Percentiles rank a stretch among this genome's conserved stretches.
Conservation (phyloP, 2,888 invertebrate genomes). For the Ecliptopera silaceata region DNA sequence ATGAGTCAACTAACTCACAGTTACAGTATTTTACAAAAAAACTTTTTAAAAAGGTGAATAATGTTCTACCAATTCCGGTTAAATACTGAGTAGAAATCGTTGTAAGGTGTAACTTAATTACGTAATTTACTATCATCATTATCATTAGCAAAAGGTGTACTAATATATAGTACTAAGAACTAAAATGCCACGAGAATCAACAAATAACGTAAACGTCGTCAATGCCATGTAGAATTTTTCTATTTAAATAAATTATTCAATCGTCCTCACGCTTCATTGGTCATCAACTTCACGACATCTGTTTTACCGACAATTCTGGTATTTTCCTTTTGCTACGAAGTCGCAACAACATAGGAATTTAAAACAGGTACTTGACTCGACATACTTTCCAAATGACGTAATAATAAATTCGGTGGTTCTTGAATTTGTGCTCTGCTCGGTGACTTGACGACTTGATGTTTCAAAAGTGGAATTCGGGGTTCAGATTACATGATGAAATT, state of each 20-base stretch:
- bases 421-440: slow-evolving; percentile 42
- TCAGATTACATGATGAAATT: slow-evolving; percentile 21
- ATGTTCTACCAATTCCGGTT: background rate
- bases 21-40: background rate
- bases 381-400: slow-evolving; percentile 78
- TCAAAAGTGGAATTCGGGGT: slow-evolving; percentile 12
- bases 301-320: slow-evolving; percentile 39
- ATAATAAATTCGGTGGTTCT: slow-evolving; percentile 63
- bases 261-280: slow-evolving; percentile 1
- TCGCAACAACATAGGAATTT: slow-evolving; percentile 61
- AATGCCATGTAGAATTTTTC: background rate
- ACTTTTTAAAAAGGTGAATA: slow-evolving; percentile 8
- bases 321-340: slow-evolving; percentile 34
- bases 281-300: slow-evolving; percentile 25
- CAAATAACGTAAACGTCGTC: background rate
- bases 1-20: slow-evolving; percentile 44
- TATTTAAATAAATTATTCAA: slow-evolving; percentile 3
- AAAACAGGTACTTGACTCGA: slow-evolving; percentile 52
- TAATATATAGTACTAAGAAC: background rate
- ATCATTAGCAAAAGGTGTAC: background rate
- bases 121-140: background rate
- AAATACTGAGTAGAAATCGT: background rate
- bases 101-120: background rate
- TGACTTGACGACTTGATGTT: slow-evolving; percentile 39
- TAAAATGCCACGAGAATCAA: background rate